Evolutionary conservation across 2,797 vertebrate genomes (phyloP).

Genomic region (Serranus cabrilla): DNA sequence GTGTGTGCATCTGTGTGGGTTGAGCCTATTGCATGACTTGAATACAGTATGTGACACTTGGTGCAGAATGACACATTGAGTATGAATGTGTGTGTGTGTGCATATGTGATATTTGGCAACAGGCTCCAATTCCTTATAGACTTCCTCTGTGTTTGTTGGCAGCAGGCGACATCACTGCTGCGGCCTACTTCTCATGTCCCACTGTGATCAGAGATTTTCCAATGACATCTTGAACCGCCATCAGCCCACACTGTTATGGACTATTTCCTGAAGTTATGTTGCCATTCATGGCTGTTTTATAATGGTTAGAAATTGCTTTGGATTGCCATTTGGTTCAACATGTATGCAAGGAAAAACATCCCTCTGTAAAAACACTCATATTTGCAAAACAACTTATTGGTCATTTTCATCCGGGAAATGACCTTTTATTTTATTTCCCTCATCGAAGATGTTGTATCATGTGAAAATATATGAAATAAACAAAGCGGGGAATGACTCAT

Average conservation of each 20-base stretch:
- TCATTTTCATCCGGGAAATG: slow-evolving; percentile 3
- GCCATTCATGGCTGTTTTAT: slow-evolving; percentile 43
- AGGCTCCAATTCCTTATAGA: slow-evolving; percentile 54
- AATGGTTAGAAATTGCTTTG: slow-evolving; percentile 45
- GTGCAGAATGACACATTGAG: slow-evolving; percentile 39
- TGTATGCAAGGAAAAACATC: slow-evolving; percentile 22
- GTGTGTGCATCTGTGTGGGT: slow-evolving; percentile 18
- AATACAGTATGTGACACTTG: slow-evolving; percentile 62
- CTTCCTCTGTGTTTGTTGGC: slow-evolving; percentile 57
- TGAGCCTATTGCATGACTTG: slow-evolving; percentile 57
- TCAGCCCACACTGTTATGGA: slow-evolving; percentile 43
- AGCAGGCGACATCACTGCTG: slow-evolving; percentile 42
- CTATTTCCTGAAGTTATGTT: slow-evolving; percentile 53
- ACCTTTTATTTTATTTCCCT: not conserved
- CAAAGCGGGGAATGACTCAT: slow-evolving; percentile 46
- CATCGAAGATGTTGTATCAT: slow-evolving; percentile 19
- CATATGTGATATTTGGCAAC: slow-evolving; percentile 57
- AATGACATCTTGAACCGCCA: slow-evolving; percentile 58
- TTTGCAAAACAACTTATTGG: slow-evolving; percentile 11
- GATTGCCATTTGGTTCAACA: slow-evolving; percentile 32
- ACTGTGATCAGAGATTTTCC: slow-evolving; percentile 55
- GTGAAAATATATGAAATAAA: slow-evolving; percentile 56
- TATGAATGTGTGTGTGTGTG: slow-evolving; percentile 23
- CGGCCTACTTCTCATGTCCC: slow-evolving; percentile 64
- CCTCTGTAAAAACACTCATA: slow-evolving; percentile 13